Conservation (phyloP, 35 echinoderm and acorn worm genomes). For the Heliocidaris erythrogramma region DNA sequence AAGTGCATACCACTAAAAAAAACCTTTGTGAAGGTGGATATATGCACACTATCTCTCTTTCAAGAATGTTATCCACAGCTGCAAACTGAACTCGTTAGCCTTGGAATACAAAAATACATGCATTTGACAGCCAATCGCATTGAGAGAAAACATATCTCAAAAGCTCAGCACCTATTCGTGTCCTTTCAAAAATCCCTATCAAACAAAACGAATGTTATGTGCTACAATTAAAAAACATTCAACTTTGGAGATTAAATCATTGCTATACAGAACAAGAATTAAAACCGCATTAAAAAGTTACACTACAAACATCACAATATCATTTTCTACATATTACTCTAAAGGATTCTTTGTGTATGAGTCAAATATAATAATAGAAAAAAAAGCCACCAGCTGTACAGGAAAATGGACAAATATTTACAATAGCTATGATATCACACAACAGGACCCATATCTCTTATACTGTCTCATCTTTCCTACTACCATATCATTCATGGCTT, state of each 20-base stretch:
- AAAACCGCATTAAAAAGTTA: background rate
- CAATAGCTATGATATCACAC: background rate
- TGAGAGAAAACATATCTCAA: background rate
- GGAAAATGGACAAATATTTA: conserved; percentile 18
- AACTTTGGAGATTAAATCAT: background rate
- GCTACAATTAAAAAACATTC: background rate
- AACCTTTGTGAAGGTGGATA: background rate
- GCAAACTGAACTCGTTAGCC: background rate
- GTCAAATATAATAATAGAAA: background rate
- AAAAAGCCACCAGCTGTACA: background rate
- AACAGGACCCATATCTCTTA: background rate
- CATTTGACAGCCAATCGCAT: background rate
- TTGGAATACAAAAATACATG: background rate
- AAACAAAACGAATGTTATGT: background rate
- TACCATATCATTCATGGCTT: too few species aligned
- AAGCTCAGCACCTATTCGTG: background rate
- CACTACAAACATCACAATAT: background rate
- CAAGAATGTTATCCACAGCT: background rate
- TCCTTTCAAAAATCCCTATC: background rate
- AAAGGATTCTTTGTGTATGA: background rate
- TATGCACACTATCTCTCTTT: background rate
- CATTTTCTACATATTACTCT: background rate
- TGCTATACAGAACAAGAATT: background rate
- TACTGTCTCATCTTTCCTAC: too few species aligned
- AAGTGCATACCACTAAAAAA: background rate